Conservation (phyloP, 2,888 invertebrate species). For the Rhagonycha lutea region DNA sequence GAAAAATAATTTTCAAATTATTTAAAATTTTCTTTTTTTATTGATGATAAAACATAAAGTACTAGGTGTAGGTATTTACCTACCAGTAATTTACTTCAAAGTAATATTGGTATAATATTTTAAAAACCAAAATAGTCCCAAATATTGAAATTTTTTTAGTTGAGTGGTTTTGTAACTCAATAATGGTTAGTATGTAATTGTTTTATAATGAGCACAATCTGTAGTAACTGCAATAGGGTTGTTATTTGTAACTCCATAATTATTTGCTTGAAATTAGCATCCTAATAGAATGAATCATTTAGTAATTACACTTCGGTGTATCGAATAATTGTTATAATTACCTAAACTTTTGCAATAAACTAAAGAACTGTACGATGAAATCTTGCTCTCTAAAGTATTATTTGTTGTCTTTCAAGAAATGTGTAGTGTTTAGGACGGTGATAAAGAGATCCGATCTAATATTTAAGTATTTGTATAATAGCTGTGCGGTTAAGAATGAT, state of each 20-base stretch:
- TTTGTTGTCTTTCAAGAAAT: neutral
- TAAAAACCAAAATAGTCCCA: neutral
- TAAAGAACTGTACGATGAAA: too few relatives aligned
- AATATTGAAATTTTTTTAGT: neutral
- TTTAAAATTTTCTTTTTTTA: neutral
- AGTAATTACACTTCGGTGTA: neutral
- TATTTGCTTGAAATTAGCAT: neutral
- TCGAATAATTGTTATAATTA: neutral
- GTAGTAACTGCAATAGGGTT: neutral
- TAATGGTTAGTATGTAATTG: neutral
- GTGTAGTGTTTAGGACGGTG: neutral
- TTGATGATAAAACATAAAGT: neutral
- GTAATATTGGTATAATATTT: neutral
- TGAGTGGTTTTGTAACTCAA: neutral
- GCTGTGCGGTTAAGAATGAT: constrained; percentile 12
- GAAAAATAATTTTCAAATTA: neutral
- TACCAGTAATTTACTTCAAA: neutral
- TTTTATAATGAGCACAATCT: neutral
- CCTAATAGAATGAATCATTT: neutral
- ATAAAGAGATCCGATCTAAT: neutral
- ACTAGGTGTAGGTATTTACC: neutral
- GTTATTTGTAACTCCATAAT: neutral
- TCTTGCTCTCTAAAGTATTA: neutral
- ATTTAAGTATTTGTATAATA: constrained; percentile 1
- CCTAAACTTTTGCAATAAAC: too few relatives aligned